Evolutionary conservation across 2,888 invertebrate species (phyloP), one percentile per base, ranked within the genome.

Genomic region (Dorcus parallelipipedus): DNA sequence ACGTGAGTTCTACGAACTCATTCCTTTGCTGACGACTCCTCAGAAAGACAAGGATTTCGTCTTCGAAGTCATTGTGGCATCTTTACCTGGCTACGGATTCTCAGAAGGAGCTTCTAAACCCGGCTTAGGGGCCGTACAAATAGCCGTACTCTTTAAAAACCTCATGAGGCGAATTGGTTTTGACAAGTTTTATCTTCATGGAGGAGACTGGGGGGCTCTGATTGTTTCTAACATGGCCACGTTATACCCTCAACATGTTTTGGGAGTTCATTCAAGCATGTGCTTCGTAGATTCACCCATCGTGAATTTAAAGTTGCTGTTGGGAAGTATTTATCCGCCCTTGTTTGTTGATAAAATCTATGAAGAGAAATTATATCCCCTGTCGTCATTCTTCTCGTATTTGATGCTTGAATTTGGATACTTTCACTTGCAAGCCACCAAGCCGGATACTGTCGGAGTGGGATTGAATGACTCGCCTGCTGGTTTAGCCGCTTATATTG

Each of bases 381-480:
- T 85, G 5, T 17, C 43, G 3, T 47, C 38, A 9, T 9, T 41
- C 9, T 51, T 54, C 9, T 74, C 78, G 3, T 76, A 73, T 58
- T 7, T 80, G 0, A 59, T 83, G 50, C 76, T 80, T 52, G 86
- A 87, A 71, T 72, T 70, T 41, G 88, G 87, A 0, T 88, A 86
- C 66, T 73, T 90, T 69, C 93, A 94, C 72, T 64, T 94, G 3
- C 95, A 95, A 73, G 84, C 91, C 0, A 93, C 93, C 0, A 95
- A 93, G 74, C 95, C 95, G n/a, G 95, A 95, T 69, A 93, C 94
- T 0, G 79, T 92, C 64, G 93, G 93, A 89, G 79, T 83, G 4
- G 86, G 81, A 0, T 73, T 93, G 23, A 78, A 82, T 23, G 87
- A 90, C 65, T 88, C 89, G 0, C 95, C 95, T 0, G 83, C 88